Conservation (phyloP, 1,140 invertebrate species). For the Anadara kagoshimensis region DNA sequence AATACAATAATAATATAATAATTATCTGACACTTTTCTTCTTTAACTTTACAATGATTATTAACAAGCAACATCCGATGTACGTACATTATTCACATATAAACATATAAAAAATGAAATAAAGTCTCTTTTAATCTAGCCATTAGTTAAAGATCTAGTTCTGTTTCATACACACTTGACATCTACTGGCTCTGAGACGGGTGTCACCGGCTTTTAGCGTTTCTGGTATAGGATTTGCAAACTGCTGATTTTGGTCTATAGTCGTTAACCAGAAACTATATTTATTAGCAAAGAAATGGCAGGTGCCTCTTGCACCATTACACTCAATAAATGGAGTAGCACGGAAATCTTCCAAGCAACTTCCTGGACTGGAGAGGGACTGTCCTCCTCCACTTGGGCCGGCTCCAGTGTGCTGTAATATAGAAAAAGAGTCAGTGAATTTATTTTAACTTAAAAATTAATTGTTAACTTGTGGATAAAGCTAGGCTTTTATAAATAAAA, state of each 20-base stretch:
- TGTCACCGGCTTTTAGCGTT: slow-evolving; percentile 93
- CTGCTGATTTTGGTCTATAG: slow-evolving; percentile 86
- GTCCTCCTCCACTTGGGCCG: slow-evolving; percentile 95
- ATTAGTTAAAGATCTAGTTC: no score
- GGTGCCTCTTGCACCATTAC: slow-evolving; percentile 91
- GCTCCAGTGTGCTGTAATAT: slow-evolving; percentile 92
- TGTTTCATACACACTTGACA: slow-evolving; percentile 93
- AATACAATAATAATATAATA: no score
- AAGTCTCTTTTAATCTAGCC: no score
- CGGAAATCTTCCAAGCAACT: slow-evolving; percentile 98
- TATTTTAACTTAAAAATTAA: no score
- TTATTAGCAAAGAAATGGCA: slow-evolving; percentile 98
- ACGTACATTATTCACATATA: no score
- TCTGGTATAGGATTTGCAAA: slow-evolving; percentile 89
- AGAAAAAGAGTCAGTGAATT: not conserved
- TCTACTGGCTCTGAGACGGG: slow-evolving; percentile 89
- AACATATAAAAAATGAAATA: no score
- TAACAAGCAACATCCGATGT: no score
- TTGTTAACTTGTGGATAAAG: no score
- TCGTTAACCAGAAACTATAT: slow-evolving; percentile 98
- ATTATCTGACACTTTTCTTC: no score
- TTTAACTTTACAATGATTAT: no score
- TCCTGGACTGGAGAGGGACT: slow-evolving; percentile 93
- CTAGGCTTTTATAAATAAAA: no score
- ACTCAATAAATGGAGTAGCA: slow-evolving; percentile 96